phyloP scores from a whole-genome alignment of 2,797 vertebrate species.

The Mastacembelus armatus region DNA sequence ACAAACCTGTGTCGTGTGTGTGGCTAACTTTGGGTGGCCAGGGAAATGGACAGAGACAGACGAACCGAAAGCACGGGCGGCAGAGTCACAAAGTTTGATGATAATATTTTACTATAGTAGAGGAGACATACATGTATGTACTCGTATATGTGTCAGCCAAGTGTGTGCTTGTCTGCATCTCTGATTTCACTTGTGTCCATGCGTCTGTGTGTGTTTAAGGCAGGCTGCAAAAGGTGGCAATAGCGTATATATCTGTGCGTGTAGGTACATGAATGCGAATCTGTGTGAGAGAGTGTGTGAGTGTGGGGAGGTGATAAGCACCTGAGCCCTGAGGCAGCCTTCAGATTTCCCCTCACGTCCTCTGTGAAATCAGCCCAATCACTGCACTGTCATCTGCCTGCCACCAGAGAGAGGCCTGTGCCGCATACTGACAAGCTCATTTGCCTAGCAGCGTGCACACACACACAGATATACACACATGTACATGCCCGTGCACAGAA shows the following conservation, averaged over 20 bases:
- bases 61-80: slow-evolving; percentile 10
- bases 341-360: slow-evolving; percentile 81
- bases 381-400: slow-evolving; percentile 79
- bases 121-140: slow-evolving; percentile 23
- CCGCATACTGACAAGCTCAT: slow-evolving; percentile 79
- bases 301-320: slow-evolving; percentile 77
- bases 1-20: slow-evolving; percentile 14
- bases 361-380: slow-evolving; percentile 80
- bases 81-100: slow-evolving; percentile 57
- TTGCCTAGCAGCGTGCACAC: slow-evolving; percentile 54
- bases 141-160: slow-evolving; percentile 1
- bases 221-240: slow-evolving; percentile 38
- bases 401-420: slow-evolving; percentile 76
- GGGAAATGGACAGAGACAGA: no score
- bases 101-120: slow-evolving; percentile 67
- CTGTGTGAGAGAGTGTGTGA: slow-evolving; percentile 26
- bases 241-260: slow-evolving; percentile 1
- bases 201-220: neutral
- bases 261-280: neutral
- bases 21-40: slow-evolving; percentile 25
- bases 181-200: slow-evolving; percentile 6
- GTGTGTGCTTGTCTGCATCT: slow-evolving; percentile 5
- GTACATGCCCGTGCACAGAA: slow-evolving; percentile 1
- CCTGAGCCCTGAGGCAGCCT: slow-evolving; percentile 77
- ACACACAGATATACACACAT: slow-evolving; percentile 5